These are phyloP conservation scores for mouse (Mus musculus) DNA, from an alignment of 2,113 vertebrate species.

Conservation along the genomic window GRCm39 chr12:81362501-81363000, in stretches of 20 bases:
- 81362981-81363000: conserved; percentile 72
- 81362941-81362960: conserved; percentile 67
- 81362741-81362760: conserved; percentile 91
- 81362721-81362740: conserved; percentile 93
- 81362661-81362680: conserved; percentile 92
- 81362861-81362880: conserved; percentile 83
- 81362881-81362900: conserved; percentile 85
- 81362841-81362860: conserved; percentile 83
- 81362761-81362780: conserved; percentile 96
- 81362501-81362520: conserved; percentile 99
- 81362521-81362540: conserved; percentile 99
- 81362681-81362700: conserved; percentile 89
- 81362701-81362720: conserved; percentile 89
- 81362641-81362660: conserved; percentile 96
- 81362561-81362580: conserved; percentile 99
- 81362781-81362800: conserved; percentile 93
- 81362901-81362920: conserved; percentile 82
- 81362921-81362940: conserved; percentile 68
- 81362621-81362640: conserved; percentile 99
- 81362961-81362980: conserved; percentile 73
- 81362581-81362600: conserved; percentile 98
- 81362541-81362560: conserved; percentile 99
- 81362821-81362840: conserved; percentile 86
- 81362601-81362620: conserved; percentile 98
- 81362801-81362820: conserved; percentile 98